Conservation (phyloP, 2,113 vertebrate species). For the Alouatta palliata region DNA sequence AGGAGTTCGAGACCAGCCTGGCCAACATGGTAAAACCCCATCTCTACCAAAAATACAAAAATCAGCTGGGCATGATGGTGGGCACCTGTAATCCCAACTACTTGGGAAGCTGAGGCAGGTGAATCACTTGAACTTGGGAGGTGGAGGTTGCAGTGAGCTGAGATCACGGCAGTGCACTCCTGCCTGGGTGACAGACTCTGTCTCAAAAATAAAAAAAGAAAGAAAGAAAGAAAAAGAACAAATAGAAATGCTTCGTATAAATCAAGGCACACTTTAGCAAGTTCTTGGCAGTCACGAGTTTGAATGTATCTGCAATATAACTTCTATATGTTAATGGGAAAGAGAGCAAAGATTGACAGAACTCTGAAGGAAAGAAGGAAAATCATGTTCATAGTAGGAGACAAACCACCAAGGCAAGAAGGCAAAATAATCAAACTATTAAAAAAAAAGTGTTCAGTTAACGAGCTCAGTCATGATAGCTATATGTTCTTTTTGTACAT, state of each 20-base stretch:
- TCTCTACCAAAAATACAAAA: no score
- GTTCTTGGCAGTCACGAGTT: neutral
- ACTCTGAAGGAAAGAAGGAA: neutral
- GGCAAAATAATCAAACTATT: neutral
- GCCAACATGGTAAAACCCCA: no score
- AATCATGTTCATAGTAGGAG: neutral
- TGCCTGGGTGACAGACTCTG: no score
- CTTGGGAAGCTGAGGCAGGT: no score
- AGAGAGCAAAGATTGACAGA: neutral
- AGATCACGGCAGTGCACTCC: no score
- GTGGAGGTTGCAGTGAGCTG: no score
- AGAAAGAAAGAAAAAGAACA: no score
- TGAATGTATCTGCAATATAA: neutral
- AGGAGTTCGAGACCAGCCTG: no score
- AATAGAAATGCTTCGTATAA: neutral
- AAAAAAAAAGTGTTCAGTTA: neutral
- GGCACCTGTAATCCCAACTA: no score
- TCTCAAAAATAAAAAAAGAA: no score
- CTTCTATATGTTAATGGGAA: neutral
- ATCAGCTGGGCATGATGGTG: no score
- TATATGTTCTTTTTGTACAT: neutral
- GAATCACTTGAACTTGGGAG: no score
- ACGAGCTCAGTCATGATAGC: neutral
- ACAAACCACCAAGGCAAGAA: neutral
- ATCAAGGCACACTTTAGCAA: constrained; percentile 4